Evolutionary conservation across 2,888 invertebrate species (phyloP).

Genomic region (Furcula furcula): DNA sequence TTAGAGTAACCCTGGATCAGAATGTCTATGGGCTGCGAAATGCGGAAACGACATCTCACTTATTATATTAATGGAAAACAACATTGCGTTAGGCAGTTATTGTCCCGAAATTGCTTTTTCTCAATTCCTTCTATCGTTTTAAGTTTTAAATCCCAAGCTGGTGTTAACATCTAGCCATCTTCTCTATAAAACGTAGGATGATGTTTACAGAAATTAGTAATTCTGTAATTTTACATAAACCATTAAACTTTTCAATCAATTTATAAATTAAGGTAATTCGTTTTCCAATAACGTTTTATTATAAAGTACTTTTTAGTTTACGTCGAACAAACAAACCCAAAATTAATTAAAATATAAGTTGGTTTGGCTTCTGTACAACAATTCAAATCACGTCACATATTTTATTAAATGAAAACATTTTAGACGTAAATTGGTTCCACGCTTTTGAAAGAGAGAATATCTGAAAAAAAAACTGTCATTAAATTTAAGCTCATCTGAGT

Average conservation of each 20-base stretch:
- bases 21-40: constrained; percentile 42
- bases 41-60: constrained; percentile 31
- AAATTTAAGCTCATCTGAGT: constrained; percentile 3
- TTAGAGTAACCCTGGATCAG: constrained; percentile 37
- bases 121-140: neutral
- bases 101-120: constrained; percentile 7
- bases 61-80: constrained; percentile 39
- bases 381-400: neutral
- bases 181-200: too few species aligned
- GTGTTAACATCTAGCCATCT: too few species aligned
- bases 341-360: neutral
- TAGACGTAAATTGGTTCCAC: too few species aligned
- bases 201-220: too few species aligned
- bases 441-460: too few species aligned
- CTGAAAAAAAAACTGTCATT: neutral
- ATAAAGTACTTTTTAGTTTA: neutral
- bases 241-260: too few species aligned
- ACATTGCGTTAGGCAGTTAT: constrained; percentile 9
- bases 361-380: too few species aligned
- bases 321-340: neutral
- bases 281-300: neutral
- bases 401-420: neutral
- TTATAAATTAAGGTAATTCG: too few species aligned
- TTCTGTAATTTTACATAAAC: too few species aligned
- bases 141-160: too few species aligned